phyloP scores from a whole-genome alignment of 2,888 invertebrate genomes.

The Drosophila seclusa region DNA sequence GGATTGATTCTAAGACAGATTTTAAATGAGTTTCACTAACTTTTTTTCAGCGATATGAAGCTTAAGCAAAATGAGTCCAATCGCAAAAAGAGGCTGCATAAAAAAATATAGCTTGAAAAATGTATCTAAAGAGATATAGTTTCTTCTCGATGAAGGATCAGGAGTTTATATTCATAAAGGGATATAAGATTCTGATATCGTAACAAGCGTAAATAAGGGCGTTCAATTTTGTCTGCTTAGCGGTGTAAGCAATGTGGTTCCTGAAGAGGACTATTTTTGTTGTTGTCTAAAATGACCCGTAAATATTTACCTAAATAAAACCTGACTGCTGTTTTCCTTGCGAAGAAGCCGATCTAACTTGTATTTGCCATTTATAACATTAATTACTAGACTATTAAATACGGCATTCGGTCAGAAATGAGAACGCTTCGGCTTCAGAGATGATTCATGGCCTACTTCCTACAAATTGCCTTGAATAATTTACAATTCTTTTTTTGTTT shows the following conservation, averaged over 20 bases:
- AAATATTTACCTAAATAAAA: neutral
- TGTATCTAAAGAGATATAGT: no score
- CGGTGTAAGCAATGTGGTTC: neutral
- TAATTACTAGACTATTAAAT: neutral
- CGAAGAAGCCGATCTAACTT: neutral
- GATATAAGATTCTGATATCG: no score
- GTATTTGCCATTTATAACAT: neutral
- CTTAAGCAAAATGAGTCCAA: no score
- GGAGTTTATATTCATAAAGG: no score
- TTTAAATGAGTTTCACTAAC: neutral
- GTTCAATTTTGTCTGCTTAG: no score
- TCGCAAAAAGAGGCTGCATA: no score
- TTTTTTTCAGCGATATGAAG: no score
- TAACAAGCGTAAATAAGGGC: no score
- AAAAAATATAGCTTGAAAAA: no score
- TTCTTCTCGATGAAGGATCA: no score
- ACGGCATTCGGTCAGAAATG: neutral
- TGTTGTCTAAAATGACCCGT: neutral
- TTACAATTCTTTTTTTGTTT: neutral
- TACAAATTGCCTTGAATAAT: neutral
- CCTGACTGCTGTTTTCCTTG: neutral
- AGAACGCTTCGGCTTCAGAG: neutral
- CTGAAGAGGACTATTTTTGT: neutral
- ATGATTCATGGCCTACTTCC: neutral
- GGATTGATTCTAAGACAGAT: neutral